Conservation (phyloP, 2,888 invertebrate species). For the Cheilosia scutellata region DNA sequence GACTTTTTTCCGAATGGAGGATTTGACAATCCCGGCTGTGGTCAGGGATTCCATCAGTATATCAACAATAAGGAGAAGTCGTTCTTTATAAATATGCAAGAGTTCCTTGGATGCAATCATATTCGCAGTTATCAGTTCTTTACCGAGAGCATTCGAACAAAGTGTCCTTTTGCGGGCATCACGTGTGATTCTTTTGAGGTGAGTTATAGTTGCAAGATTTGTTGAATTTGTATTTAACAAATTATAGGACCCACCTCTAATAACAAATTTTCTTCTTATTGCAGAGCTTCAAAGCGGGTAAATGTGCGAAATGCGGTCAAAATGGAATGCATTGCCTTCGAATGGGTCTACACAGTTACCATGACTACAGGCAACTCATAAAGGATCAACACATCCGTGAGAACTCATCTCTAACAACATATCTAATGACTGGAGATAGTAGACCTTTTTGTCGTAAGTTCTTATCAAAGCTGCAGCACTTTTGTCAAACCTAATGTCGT, state of each 20-base stretch:
- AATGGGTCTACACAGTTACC: constrained; percentile 88
- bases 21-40: constrained; percentile 90
- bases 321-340: constrained; percentile 88
- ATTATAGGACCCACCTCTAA: background rate
- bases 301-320: constrained; percentile 89
- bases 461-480: background rate
- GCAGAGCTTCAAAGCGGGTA: constrained; percentile 88
- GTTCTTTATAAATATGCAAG: constrained; percentile 86
- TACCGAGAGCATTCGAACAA: constrained; percentile 91
- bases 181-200: constrained; percentile 92
- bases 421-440: constrained; percentile 88
- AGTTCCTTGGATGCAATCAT: constrained; percentile 92
- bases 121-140: constrained; percentile 93
- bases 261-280: constrained; percentile 71
- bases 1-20: constrained; percentile 98
- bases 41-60: constrained; percentile 86
- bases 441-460: constrained; percentile 91
- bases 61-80: constrained; percentile 87
- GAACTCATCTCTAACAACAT: constrained; percentile 87
- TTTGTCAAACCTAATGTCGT: background rate
- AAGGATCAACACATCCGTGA: constrained; percentile 84
- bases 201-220: constrained; percentile 76
- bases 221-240: background rate
- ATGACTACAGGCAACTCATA: constrained; percentile 85
- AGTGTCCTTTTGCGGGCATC: constrained; percentile 91